Conservation (phyloP, 2,888 invertebrate species). For the Rotaria socialis region DNA sequence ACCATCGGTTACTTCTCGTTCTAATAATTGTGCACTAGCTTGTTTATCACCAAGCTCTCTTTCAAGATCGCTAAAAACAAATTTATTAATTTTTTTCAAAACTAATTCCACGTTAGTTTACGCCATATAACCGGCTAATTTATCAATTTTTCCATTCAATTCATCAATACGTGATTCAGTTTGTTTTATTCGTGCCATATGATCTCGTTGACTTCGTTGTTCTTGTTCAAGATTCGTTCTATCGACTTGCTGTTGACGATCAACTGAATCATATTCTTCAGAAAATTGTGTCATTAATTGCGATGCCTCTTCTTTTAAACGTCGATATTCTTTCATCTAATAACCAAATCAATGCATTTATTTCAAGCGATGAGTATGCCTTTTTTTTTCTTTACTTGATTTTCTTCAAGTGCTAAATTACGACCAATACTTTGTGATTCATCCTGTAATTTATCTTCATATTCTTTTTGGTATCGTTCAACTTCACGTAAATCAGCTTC, state of each 20-base stretch:
- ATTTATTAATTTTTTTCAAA: neutral
- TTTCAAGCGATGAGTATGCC: no score
- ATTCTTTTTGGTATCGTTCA: slow-evolving; percentile 64
- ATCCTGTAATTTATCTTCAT: slow-evolving; percentile 76
- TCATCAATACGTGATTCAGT: slow-evolving; percentile 88
- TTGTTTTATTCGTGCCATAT: slow-evolving; percentile 82
- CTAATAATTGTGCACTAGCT: slow-evolving; percentile 60
- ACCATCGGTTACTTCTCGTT: slow-evolving; percentile 81
- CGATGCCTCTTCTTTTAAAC: slow-evolving; percentile 89
- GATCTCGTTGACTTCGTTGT: slow-evolving; percentile 76
- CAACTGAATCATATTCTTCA: slow-evolving; percentile 87
- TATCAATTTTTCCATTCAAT: slow-evolving; percentile 86
- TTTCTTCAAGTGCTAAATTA: slow-evolving; percentile 88
- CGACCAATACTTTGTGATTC: slow-evolving; percentile 76
- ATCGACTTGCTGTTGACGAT: slow-evolving; percentile 92
- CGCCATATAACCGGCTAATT: slow-evolving; percentile 72
- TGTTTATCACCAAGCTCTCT: slow-evolving; percentile 38
- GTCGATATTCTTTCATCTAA: slow-evolving; percentile 79
- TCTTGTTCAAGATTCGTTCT: slow-evolving; percentile 91
- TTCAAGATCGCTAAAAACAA: slow-evolving; percentile 18
- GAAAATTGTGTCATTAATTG: slow-evolving; percentile 84
- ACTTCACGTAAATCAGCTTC: slow-evolving; percentile 75
- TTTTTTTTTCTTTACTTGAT: slow-evolving; percentile 63
- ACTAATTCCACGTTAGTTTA: neutral
- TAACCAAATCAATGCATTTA: neutral